These are phyloP conservation scores for Erebia ligea DNA, from an alignment of 2,888 invertebrate genomes.

Conservation along the genomic window DNA sequence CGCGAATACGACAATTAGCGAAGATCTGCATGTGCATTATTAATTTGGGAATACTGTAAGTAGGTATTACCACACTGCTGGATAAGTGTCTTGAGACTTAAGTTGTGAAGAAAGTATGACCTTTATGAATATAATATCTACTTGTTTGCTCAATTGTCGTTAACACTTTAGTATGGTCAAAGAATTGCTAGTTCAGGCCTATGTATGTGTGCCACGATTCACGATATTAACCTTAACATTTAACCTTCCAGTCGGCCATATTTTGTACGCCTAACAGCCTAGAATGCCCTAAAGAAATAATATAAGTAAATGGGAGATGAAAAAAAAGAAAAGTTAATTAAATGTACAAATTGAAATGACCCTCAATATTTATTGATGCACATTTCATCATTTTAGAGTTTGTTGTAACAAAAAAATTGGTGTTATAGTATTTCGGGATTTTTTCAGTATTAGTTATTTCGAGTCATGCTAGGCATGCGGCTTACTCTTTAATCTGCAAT, in stretches of 20 bases:
- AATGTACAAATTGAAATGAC: not conserved
- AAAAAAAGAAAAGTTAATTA: not conserved
- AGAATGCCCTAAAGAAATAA: not conserved
- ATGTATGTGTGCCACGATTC: not conserved
- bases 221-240: not conserved
- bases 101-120: constrained; percentile 34
- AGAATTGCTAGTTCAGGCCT: constrained; percentile 12
- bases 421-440: not conserved
- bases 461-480: not conserved
- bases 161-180: constrained; percentile 21
- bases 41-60: no score
- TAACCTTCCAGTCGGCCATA: constrained; percentile 6
- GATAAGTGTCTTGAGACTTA: not conserved
- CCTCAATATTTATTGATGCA: not conserved
- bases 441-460: not conserved
- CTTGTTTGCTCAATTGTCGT: constrained; percentile 44
- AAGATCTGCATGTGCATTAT: no score
- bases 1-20: no score
- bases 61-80: no score
- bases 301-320: not conserved
- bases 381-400: no score
- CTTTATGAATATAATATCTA: constrained; percentile 28
- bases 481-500: not conserved
- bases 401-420: no score
- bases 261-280: constrained; percentile 1